A percentile compares a stretch with the other conserved stretches of the same genome.
phyloP scores from a whole-genome alignment of 2,113 vertebrate genomes.

The Embiotoca jacksoni region DNA sequence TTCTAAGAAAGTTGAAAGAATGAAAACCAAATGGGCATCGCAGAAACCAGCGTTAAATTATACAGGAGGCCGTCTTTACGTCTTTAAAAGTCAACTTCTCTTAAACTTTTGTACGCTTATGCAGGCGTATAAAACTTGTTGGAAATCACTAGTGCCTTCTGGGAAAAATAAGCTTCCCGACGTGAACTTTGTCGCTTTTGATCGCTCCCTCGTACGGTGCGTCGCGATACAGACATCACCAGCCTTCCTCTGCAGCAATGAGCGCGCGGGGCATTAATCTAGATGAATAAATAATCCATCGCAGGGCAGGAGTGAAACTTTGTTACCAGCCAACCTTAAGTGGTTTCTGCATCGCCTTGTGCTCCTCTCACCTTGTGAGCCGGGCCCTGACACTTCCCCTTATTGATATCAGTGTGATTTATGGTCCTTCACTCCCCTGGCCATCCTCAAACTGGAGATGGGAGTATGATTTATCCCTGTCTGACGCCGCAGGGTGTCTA shows the following conservation, averaged over 20 bases:
- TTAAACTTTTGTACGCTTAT: too few relatives aligned
- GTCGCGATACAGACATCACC: constrained; percentile 60
- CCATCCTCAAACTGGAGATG: constrained; percentile 71
- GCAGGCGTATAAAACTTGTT: too few relatives aligned
- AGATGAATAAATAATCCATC: constrained; percentile 73
- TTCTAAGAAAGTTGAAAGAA: neutral
- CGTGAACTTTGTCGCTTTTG: constrained; percentile 21
- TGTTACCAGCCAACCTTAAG: constrained; percentile 71
- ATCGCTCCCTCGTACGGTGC: constrained; percentile 19
- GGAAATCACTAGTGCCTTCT: too few relatives aligned
- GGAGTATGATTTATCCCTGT: constrained; percentile 71
- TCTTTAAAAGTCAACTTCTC: too few relatives aligned
- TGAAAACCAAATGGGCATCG: too few relatives aligned
- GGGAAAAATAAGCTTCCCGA: too few relatives aligned
- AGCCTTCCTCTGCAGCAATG: constrained; percentile 23
- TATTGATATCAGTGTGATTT: constrained; percentile 82
- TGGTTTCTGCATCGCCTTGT: constrained; percentile 66
- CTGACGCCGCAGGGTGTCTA: constrained; percentile 51
- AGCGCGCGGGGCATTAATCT: constrained; percentile 51
- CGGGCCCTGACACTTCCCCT: constrained; percentile 71
- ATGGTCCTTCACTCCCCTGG: constrained; percentile 65
- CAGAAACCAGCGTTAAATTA: too few relatives aligned
- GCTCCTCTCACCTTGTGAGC: constrained; percentile 64
- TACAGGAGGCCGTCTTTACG: too few relatives aligned
- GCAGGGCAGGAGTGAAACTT: constrained; percentile 67